Base-by-base conservation (phyloP, 1,140 invertebrate genomes). In the Pachypeltis micranthus region DNA sequence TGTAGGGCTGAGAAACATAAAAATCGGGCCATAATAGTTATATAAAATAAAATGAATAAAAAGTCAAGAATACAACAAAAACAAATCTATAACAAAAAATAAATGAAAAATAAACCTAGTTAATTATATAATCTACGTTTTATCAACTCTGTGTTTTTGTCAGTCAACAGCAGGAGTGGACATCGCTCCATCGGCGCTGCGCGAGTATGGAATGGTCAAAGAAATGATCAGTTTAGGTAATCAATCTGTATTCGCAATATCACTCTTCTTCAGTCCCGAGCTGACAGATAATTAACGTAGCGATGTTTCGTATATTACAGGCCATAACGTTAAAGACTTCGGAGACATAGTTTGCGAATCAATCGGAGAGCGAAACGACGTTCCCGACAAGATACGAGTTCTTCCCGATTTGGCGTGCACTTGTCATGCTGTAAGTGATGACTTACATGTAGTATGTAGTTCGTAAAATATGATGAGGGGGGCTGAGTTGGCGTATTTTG, bases 311-410 rank as follows among this genome's bases (percentile, higher is more conserved):
- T 34, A n/a, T n/a, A n/a, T 59, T 67, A 72, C 64, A 76, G 76
- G 81, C 1, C 71, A 86, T 7, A 78, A 86, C 61, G 78, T 88
- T 10, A 77, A 79, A 69, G 87, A 89, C 73, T 88, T 85, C 69
- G 86, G 86, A 1, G 81, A 88, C 68, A 72, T 88, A n/a, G 65
- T 69, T n/a, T 84, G 82, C 58, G 62, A 72, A 57, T 59, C 69
- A 59, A 65, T 72, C 68, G 55, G 67, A 66, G 29, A 3, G 12
- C 28, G 28, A 1, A n/a, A 27, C 16, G 39, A 28, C 2, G n/a
- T 44, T 59, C 77, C 83, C 57, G 78, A 79, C 70, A 88, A 85
- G 71, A 88, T 85, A 84, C 71, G 72, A 51, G 75, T 79, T 70
- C 79, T 83, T 63, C 74, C 77, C 39, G 76, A 83, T 65, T 80